A percentile compares a stretch with the other conserved stretches of the same genome.
Conservation (phyloP, 2,888 invertebrate species). For the Chrysotoxum bicinctum region DNA sequence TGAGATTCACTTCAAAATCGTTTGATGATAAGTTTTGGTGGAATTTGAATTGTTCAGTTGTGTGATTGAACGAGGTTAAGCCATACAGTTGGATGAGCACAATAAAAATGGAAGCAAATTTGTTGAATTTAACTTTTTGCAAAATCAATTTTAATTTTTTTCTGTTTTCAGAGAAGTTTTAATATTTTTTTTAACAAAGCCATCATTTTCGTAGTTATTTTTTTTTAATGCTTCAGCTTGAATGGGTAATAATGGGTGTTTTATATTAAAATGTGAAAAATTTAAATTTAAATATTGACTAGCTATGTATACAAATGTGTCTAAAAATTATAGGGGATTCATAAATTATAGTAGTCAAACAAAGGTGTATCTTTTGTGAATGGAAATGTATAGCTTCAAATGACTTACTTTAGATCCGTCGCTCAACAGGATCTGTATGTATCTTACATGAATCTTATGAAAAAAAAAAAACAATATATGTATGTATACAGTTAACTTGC, state of each 20-base stretch:
- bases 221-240: background rate
- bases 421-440: too few relatives aligned
- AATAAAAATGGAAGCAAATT: background rate
- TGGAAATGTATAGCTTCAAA: too few relatives aligned
- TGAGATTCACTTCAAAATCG: constrained; percentile 13
- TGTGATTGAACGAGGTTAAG: background rate
- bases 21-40: constrained; percentile 25
- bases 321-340: too few relatives aligned
- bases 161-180: background rate
- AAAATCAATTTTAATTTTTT: background rate
- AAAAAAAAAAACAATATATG: too few relatives aligned
- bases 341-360: too few relatives aligned
- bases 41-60: constrained; percentile 10
- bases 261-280: background rate
- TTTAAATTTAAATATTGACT: too few relatives aligned
- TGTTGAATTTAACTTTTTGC: background rate
- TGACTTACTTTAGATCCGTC: too few relatives aligned
- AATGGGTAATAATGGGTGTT: background rate
- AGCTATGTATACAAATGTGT: too few relatives aligned
- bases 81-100: background rate
- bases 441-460: too few relatives aligned
- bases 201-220: background rate
- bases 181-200: background rate
- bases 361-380: too few relatives aligned
- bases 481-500: too few relatives aligned